Evolutionary conservation across 2,113 vertebrate species (phyloP).

Genomic region (Okapia johnstoni): DNA sequence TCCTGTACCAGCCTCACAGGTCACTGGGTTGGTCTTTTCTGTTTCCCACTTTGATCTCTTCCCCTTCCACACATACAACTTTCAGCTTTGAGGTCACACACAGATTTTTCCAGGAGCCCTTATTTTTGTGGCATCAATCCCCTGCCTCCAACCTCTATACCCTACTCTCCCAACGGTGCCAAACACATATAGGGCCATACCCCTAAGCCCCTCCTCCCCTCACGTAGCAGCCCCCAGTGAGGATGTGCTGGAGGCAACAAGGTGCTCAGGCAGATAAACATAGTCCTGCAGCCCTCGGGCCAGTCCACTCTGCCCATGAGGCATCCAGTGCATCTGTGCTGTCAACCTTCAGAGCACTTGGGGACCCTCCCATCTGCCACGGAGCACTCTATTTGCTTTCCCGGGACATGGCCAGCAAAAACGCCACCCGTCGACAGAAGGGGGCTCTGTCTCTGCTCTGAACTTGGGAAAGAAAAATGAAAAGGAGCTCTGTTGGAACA

Average conservation of each 20-base stretch:
- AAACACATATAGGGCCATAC: not conserved
- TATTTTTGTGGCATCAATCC: not conserved
- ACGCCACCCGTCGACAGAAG: conserved; percentile 59
- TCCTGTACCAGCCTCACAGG: not conserved
- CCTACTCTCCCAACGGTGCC: not conserved
- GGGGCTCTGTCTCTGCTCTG: conserved; percentile 63
- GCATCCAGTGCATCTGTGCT: not conserved
- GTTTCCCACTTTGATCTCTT: not conserved
- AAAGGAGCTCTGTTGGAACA: conserved; percentile 58
- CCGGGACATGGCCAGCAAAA: conserved; percentile 47
- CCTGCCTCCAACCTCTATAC: not conserved
- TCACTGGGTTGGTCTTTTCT: not conserved
- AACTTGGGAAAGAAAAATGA: conserved; percentile 11
- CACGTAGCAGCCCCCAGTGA: not conserved
- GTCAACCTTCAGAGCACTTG: conserved; percentile 56
- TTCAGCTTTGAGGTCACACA: not conserved
- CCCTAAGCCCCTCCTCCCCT: not conserved
- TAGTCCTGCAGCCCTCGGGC: not conserved
- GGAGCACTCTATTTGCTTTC: conserved; percentile 51
- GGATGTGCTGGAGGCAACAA: not conserved
- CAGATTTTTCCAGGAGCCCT: not conserved
- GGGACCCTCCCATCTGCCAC: conserved; percentile 63
- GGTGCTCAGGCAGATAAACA: not conserved
- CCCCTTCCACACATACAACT: not conserved
- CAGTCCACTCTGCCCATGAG: not conserved